phyloP scores from a whole-genome alignment of 2,113 vertebrate genomes.

The Acanthisitta chloris region DNA sequence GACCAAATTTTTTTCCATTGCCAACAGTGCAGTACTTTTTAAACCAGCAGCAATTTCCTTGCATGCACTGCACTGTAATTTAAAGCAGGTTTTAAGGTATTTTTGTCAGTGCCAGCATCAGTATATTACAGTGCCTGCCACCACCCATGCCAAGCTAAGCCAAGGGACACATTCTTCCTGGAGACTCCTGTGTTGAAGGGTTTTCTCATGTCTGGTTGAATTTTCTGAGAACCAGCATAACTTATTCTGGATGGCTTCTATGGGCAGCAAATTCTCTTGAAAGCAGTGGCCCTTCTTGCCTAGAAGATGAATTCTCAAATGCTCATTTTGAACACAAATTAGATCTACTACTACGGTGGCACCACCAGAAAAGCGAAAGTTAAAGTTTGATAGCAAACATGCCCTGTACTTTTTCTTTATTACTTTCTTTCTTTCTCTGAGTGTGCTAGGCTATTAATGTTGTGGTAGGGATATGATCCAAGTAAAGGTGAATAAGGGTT shows the following conservation, averaged over 20 bases:
- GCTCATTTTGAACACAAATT: background rate
- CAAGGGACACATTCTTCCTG: background rate
- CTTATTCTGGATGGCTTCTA: background rate
- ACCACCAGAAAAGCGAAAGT: background rate
- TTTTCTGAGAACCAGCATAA: background rate
- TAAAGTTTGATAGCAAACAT: background rate
- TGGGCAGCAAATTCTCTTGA: background rate
- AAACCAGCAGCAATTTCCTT: background rate
- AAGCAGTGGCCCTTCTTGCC: background rate
- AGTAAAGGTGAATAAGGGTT: constrained; percentile 34
- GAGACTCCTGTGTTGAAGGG: background rate
- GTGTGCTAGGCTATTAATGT: background rate
- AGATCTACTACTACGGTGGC: background rate
- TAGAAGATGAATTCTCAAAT: background rate
- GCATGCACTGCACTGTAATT: background rate
- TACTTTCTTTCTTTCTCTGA: background rate
- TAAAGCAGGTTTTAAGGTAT: background rate
- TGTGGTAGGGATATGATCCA: constrained; percentile 47
- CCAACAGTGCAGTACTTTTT: background rate
- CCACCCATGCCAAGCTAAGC: background rate
- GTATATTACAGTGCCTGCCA: background rate
- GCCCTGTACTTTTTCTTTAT: background rate
- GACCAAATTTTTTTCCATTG: background rate
- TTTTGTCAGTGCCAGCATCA: background rate
- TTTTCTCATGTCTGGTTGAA: background rate